Base-by-base conservation (phyloP, 64 coral and sea anemone genomes). In the Stichodactyla helianthus region DNA sequence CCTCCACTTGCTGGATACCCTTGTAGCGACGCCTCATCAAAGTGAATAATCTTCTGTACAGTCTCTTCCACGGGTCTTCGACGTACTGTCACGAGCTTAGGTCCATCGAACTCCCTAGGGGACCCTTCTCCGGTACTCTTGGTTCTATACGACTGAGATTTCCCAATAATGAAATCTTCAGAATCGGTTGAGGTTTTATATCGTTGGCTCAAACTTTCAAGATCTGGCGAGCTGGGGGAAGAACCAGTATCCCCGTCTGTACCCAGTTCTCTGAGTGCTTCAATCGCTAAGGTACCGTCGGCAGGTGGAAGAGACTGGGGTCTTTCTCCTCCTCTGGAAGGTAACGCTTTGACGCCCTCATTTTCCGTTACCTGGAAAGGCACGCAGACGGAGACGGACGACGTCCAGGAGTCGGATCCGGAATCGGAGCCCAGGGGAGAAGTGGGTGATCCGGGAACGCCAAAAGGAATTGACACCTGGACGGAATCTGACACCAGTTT, bases 311-410 rank as follows among this genome's bases (percentile, higher is more conserved):
- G 78, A 22, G 51, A 81, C 78, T 81, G 78, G 78, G 78, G 78
- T 81, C 78, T 81, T 81, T 51, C 50, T 19, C 78, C 78, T 52
- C 78, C 78, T 50, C 50, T 51, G 50, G 19, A 20, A 51, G 90
- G 77, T 55, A 83, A 61, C 5, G 84, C 35, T 53, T 85, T 68
- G 8, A 92, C 85, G 26, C 83, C 31, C 15, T 70, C 84, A 18
- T 87, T 68, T 59, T 92, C 84, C 50, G 65, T 71, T 1, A 92
- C 77, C 82, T 92, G 90, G 64, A 92, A 92, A 67, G 90, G 90
- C 14, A 92, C 90, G 14, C 85, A 92, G n/a, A 92, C 31, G 6
- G 90, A 92, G 6, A 92, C 90, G 52, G 77, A 87, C 9, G 90
- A 87, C 11, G 85, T 53, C 90, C 90, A 92, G 6, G 59, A 58